Base-by-base conservation (phyloP, 2,888 invertebrate species). In the Nomada flava region DNA sequence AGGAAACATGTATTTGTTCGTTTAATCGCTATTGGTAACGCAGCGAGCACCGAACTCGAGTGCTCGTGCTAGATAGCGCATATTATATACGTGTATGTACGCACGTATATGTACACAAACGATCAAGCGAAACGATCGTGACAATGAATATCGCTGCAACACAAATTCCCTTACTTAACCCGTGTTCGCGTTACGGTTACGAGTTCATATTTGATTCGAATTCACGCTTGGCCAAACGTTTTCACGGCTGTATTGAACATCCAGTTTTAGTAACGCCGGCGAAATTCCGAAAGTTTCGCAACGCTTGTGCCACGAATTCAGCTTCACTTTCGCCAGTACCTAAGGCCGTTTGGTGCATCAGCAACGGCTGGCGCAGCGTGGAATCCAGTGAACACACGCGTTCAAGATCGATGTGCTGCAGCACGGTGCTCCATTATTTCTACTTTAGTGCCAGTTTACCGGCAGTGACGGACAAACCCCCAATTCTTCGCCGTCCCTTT, bases 171-270 rank as follows among this genome's bases (percentile, higher is more conserved):
- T 62, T 47, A 53, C 59, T 82, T 59, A 60, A 50, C 78, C 36
- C 65, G 52, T 59, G 76, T 60, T 70, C 74, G 26, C 53, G 59
- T 62, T 15, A 73, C 74, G 67, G 63, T 63, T 71, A 42, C 68
- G 69, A 44, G 69, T 68, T 72, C 75, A 59, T 53, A 67, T 83
- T 82, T 65, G 82, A 82, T 65, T 59, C 63, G 65, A 76, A 53
- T 69, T 57, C 55, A 67, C 53, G 67, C 52, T 23, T 36, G 15
- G 20, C 15, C 18, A 23, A 55, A 20, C 53, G 47, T 55, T 44
- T 44, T 57, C 68, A 23, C 55, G 23, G n/a, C 20, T 57, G 26
- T 44, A 69, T 69, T 13, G 68, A 69, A 23, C 57, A 44, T 44
- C 7, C 68, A 26, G 44, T 57, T 69, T 57, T 18, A 69, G 57